phyloP scores from a whole-genome alignment of 1,140 invertebrate genomes.

The Heliothis subflexa region DNA sequence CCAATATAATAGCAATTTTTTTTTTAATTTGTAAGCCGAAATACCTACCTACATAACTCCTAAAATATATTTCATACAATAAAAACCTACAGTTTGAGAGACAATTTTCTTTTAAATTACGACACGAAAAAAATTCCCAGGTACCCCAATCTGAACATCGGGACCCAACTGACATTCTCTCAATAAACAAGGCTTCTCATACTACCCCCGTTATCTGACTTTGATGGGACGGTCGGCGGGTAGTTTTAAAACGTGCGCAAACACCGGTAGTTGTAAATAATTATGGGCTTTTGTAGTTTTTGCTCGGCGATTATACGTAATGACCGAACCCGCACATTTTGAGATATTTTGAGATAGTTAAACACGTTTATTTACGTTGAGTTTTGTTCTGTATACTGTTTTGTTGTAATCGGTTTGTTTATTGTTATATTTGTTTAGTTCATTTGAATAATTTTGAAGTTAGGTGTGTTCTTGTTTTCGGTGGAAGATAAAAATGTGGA shows the following conservation, averaged over 20 bases:
- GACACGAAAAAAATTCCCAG: neutral
- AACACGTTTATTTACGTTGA: conserved; percentile 13
- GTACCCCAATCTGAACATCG: conserved; percentile 44
- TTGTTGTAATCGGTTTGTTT: conserved; percentile 34
- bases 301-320: conserved; percentile 46
- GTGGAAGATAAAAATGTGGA: no score
- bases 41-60: no score
- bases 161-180: conserved; percentile 43
- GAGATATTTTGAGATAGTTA: conserved; percentile 27
- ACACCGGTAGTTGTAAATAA: conserved; percentile 51
- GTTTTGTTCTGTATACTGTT: conserved; percentile 25
- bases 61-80: no score
- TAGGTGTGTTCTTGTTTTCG: no score
- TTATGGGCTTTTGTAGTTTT: conserved; percentile 49
- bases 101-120: no score
- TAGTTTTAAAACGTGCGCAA: conserved; percentile 57
- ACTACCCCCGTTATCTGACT: conserved; percentile 56
- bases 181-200: conserved; percentile 61
- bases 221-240: conserved; percentile 52
- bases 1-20: no score
- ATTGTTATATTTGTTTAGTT: conserved; percentile 26
- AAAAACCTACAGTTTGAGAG: no score
- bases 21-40: no score
- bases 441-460: conserved; percentile 11
- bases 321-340: conserved; percentile 31